Conservation (phyloP, 2,797 vertebrate species). For the Centropyge bicolor region DNA sequence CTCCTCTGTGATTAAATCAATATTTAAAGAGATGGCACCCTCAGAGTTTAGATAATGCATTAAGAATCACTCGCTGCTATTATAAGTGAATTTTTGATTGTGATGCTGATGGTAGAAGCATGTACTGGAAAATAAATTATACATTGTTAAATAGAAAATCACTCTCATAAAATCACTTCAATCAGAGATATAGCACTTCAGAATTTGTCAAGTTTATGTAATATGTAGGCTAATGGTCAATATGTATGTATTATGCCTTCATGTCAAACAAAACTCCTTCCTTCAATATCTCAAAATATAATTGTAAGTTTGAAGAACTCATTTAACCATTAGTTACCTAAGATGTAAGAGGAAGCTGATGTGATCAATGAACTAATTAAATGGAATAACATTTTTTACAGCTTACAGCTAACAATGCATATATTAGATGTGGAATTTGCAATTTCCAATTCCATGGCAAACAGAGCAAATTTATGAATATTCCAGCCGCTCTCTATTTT, state of each 20-base stretch:
- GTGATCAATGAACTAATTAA: neutral
- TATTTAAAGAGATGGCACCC: slow-evolving; percentile 1
- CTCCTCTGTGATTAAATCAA: neutral
- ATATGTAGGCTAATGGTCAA: neutral
- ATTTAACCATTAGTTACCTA: neutral
- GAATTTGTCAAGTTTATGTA: neutral
- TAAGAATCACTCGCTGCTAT: neutral
- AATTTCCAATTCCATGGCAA: neutral
- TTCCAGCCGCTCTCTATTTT: neutral
- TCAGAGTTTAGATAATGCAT: neutral
- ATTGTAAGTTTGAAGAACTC: neutral
- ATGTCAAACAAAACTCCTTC: neutral
- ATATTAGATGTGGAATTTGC: neutral
- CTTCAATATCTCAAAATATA: neutral
- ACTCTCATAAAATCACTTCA: neutral
- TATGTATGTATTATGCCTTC: neutral
- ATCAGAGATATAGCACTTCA: neutral
- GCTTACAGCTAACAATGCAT: neutral
- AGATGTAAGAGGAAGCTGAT: neutral
- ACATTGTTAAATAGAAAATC: neutral
- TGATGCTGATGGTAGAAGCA: neutral
- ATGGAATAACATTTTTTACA: neutral
- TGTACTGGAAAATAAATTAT: neutral
- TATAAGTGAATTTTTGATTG: neutral
- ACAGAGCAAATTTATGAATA: neutral